These are phyloP conservation scores for Pocillopora grandis DNA, from an alignment of 92 coral and sea anemone genomes.

Conservation along the genomic window DNA sequence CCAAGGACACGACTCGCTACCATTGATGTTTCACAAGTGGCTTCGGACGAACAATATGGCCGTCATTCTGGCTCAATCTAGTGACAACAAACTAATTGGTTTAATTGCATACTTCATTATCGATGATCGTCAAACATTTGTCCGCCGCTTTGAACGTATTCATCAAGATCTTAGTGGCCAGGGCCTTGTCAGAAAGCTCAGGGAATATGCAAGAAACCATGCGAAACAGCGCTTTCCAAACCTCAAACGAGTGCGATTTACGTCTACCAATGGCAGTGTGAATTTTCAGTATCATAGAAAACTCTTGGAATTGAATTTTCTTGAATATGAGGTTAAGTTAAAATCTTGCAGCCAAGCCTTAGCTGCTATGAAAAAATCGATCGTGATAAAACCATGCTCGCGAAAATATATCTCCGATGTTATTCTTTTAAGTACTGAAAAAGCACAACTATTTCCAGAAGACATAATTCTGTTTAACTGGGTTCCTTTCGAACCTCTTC, in stretches of 20 bases:
- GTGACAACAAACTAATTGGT: constrained; percentile 63
- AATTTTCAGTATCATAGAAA: constrained; percentile 65
- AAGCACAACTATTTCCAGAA: constrained; percentile 53
- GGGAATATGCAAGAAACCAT: constrained; percentile 55
- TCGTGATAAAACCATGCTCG: constrained; percentile 52
- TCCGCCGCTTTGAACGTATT: constrained; percentile 76
- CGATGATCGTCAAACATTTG: constrained; percentile 71
- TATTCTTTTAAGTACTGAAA: constrained; percentile 43
- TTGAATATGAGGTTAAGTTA: constrained; percentile 61
- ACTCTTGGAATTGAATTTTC: constrained; percentile 70
- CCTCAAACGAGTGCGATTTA: constrained; percentile 60
- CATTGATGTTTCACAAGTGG: constrained; percentile 15
- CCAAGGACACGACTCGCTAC: constrained; percentile 34
- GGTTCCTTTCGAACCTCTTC: constrained; percentile 78
- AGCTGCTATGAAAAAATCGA: not conserved
- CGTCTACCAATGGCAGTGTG: constrained; percentile 66
- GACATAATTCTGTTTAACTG: constrained; percentile 76
- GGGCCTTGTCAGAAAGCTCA: constrained; percentile 65
- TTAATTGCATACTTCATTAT: constrained; percentile 69
- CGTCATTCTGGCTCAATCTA: constrained; percentile 26
- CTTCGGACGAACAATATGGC: constrained; percentile 13
- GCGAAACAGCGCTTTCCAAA: constrained; percentile 52
- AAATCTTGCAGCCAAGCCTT: constrained; percentile 1
- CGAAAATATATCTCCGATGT: constrained; percentile 47
- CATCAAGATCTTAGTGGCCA: constrained; percentile 74